phyloP scores from a whole-genome alignment of 2,888 invertebrate genomes.

The Noctua comes region DNA sequence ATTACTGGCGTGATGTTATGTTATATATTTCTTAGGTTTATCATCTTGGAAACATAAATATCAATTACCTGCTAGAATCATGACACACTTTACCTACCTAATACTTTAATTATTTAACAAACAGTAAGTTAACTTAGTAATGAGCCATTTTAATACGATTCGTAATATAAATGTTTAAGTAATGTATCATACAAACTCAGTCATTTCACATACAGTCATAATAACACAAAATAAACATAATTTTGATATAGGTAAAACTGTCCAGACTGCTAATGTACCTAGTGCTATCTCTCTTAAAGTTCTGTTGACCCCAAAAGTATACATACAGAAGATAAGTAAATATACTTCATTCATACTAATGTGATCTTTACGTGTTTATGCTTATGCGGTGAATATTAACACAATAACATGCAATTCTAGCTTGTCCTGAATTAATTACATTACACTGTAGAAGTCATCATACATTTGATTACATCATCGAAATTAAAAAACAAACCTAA shows the following conservation, averaged over 20 bases:
- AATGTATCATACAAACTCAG: conserved; percentile 9
- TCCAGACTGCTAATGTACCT: conserved; percentile 25
- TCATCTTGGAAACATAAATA: background rate
- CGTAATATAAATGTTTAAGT: background rate
- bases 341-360: conserved; percentile 49
- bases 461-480: conserved; percentile 17
- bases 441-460: conserved; percentile 15
- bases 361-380: conserved; percentile 15
- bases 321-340: conserved; percentile 28
- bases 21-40: background rate
- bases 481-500: conserved; percentile 1
- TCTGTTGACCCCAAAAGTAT: conserved; percentile 50
- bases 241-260: conserved; percentile 8
- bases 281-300: conserved; percentile 36
- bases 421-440: conserved; percentile 38
- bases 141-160: background rate
- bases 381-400: conserved; percentile 18
- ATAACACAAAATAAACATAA: conserved; percentile 1
- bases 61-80: background rate
- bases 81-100: background rate
- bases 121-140: background rate
- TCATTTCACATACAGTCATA: background rate
- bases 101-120: conserved; percentile 3
- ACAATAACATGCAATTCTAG: background rate
- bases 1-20: too few relatives aligned